Evolutionary conservation across 1,140 invertebrate genomes (phyloP), one percentile per base, ranked within the genome.

Genomic region (Atta texana): DNA sequence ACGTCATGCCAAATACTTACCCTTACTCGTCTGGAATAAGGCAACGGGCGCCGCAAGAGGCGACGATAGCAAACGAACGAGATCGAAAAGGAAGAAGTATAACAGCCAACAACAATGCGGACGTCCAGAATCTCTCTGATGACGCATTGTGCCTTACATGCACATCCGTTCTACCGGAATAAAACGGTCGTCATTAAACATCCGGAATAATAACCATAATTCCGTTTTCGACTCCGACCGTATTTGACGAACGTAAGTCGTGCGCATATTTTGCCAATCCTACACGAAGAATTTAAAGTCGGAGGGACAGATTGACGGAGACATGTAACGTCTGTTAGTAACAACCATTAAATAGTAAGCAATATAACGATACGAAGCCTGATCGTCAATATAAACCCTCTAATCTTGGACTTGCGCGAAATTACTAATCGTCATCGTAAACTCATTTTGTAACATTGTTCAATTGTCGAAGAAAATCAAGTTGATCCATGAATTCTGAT

Each of bases 1-100:
- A 95, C 93, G 93, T 93, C 92, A 95, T 94, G 94, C 94, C 94
- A 95, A 95, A 94, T 94, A 93, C 93, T 93, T 94, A 92, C 90
- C 87, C 88, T 92, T 90, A 92, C 92, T 92, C 87, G 92, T 91
- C 88, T 91, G 86, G 93, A 93, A 94, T 93, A 92, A 92, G 92
- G 90, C 87, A 88, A 53, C 89, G 80, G 80, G 77, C 87, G 85
- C 87, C 85, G 88, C 88, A 90, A 91, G 89, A 86, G 86, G 85
- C 49, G 87, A 85, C 81, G 28, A 55, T 34, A 87, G 81, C 61
- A 77, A 87, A 88, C 76, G 88, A 63, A 64, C 63, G 80, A 28
- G 66, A 84, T 74, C 61, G 89, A 12, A 53, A 44, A 78, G 72
- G 66, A 64, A 63, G 78, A 68, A 78, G 64, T 72, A 49, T 59